phyloP scores from a whole-genome alignment of 2,113 vertebrate genomes.

The Microcebus ravelobensis region DNA sequence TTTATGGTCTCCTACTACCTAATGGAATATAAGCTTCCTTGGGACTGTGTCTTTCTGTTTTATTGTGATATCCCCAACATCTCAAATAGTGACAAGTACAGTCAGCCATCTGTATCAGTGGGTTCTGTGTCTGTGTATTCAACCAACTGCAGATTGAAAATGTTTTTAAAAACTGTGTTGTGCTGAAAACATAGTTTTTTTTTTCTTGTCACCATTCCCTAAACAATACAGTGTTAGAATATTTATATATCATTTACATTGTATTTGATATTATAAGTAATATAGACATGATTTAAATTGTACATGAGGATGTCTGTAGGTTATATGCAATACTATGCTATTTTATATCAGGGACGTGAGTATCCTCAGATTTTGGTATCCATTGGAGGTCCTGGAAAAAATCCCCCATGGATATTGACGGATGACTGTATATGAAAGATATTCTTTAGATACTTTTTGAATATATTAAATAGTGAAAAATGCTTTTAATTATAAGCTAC shows the following conservation, averaged over 20 bases:
- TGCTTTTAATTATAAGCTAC: slow-evolving; percentile 6
- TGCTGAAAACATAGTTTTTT: neutral
- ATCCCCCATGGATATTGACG: neutral
- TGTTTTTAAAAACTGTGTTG: neutral
- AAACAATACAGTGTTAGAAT: neutral
- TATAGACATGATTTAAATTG: neutral
- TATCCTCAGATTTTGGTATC: neutral
- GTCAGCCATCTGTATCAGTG: neutral
- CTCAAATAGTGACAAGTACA: neutral
- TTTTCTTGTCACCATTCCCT: neutral
- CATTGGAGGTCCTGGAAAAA: neutral
- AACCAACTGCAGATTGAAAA: neutral
- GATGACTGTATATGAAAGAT: neutral
- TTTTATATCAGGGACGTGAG: neutral
- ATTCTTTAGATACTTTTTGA: neutral
- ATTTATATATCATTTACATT: neutral
- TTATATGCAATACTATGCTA: neutral
- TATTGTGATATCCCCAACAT: neutral
- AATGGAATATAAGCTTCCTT: neutral
- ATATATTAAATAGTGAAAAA: neutral
- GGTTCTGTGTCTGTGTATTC: neutral
- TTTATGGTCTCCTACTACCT: neutral
- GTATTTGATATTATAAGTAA: neutral
- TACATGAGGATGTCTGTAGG: neutral
- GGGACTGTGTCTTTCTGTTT: neutral